Conservation (phyloP, 1,140 invertebrate genomes). For the Riptortus pedestris region DNA sequence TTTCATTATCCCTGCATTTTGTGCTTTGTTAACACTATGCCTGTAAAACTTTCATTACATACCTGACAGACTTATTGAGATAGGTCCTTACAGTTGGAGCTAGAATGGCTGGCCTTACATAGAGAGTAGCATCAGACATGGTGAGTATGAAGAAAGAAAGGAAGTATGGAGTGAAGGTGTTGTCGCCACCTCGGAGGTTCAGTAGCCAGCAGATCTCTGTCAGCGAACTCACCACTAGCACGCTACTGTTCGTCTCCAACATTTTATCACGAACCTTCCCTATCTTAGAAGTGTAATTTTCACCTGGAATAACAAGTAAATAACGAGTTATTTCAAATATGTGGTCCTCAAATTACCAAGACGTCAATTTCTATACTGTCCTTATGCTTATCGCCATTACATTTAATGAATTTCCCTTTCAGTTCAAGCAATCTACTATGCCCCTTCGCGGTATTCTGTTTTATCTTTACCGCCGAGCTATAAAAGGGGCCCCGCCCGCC, state of each 20-base stretch:
- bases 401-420: too few relatives aligned
- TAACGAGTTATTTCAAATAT: background rate
- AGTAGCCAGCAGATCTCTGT: constrained; percentile 59
- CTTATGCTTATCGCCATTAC: background rate
- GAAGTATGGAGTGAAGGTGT: constrained; percentile 55
- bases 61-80: constrained; percentile 26
- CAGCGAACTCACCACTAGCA: constrained; percentile 47
- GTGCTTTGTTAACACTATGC: background rate
- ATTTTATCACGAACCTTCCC: constrained; percentile 40
- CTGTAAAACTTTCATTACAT: background rate
- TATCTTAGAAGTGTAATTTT: constrained; percentile 40
- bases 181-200: constrained; percentile 57
- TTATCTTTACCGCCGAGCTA: too few relatives aligned
- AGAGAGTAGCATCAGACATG: constrained; percentile 34
- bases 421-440: too few relatives aligned
- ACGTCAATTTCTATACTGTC: background rate
- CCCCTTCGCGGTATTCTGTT: too few relatives aligned
- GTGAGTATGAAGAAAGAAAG: constrained; percentile 50
- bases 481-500: too few relatives aligned
- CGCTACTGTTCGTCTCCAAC: constrained; percentile 38
- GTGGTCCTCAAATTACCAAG: background rate
- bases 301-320: constrained; percentile 36
- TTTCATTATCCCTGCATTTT: too few relatives aligned
- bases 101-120: constrained; percentile 37
- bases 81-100: constrained; percentile 34